Conservation (phyloP, 2,888 invertebrate species). For the Eugnorisma glareosa region DNA sequence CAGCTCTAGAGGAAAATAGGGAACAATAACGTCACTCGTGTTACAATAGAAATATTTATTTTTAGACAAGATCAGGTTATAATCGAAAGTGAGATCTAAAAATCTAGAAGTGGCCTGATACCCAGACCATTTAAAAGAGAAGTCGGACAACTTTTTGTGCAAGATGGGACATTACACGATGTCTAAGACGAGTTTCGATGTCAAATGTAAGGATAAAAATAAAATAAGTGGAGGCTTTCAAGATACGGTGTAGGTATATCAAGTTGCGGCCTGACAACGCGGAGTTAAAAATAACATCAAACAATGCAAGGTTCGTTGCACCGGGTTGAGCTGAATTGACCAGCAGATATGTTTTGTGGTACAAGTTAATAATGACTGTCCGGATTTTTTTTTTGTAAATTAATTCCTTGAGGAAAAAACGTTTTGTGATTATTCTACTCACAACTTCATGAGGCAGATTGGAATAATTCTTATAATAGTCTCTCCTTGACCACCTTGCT, state of each 20-base stretch:
- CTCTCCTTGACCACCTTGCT: background rate
- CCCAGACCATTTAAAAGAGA: slow-evolving; percentile 1
- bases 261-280: slow-evolving; percentile 63
- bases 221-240: slow-evolving; percentile 36
- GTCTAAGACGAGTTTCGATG: background rate
- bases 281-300: slow-evolving; percentile 71
- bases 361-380: slow-evolving; percentile 3
- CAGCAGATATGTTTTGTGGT: slow-evolving; percentile 19
- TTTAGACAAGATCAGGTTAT: background rate
- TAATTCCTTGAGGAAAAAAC: background rate
- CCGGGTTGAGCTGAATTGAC: slow-evolving; percentile 59
- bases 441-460: background rate
- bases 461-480: background rate
- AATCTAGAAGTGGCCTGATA: slow-evolving; percentile 16
- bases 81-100: slow-evolving; percentile 12
- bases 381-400: background rate
- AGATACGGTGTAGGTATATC: slow-evolving; percentile 33
- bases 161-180: background rate
- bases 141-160: background rate
- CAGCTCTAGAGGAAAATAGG: background rate
- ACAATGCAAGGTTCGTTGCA: slow-evolving; percentile 75
- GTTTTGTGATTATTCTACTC: background rate
- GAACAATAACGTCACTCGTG: background rate
- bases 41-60: background rate
- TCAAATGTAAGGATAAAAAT: slow-evolving; percentile 21